These are phyloP conservation scores for Ascidia mentula DNA, from an alignment of 23 tunicate species.

Conservation along the genomic window DNA sequence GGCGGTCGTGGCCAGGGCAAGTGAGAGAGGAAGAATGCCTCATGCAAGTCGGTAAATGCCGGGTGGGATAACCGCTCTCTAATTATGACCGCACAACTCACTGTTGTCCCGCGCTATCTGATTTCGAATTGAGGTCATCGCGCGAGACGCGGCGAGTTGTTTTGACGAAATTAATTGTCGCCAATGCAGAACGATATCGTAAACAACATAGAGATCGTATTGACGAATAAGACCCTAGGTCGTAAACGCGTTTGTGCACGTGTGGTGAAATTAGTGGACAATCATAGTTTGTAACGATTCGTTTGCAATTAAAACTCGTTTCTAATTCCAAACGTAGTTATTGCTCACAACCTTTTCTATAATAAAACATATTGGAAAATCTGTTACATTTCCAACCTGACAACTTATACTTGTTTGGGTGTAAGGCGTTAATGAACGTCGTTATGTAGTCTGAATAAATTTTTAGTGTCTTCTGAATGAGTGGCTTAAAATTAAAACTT, in stretches of 20 bases:
- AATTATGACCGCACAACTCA: constrained; percentile 4
- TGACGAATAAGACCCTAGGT: background rate
- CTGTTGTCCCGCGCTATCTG: constrained; percentile 12
- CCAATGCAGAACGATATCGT: background rate
- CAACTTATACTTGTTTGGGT: too few species aligned
- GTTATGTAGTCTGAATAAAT: too few species aligned
- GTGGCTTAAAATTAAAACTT: too few species aligned
- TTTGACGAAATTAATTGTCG: constrained; percentile 9
- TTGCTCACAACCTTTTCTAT: too few species aligned
- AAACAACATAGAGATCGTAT: background rate
- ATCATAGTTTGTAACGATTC: background rate
- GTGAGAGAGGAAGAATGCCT: background rate
- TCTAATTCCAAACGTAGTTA: too few species aligned
- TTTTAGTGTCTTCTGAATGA: too few species aligned
- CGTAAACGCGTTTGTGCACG: constrained; percentile 5
- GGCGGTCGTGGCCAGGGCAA: background rate
- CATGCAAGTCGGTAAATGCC: background rate
- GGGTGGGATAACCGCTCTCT: background rate
- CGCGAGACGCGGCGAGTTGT: background rate
- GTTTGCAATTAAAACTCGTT: too few species aligned
- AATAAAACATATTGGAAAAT: too few species aligned
- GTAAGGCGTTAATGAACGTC: too few species aligned
- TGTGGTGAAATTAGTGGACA: background rate
- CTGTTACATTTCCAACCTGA: too few species aligned
- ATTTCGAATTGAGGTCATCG: background rate